Base-by-base conservation (phyloP, 2,113 vertebrate species). In the Pleuronectes platessa region DNA sequence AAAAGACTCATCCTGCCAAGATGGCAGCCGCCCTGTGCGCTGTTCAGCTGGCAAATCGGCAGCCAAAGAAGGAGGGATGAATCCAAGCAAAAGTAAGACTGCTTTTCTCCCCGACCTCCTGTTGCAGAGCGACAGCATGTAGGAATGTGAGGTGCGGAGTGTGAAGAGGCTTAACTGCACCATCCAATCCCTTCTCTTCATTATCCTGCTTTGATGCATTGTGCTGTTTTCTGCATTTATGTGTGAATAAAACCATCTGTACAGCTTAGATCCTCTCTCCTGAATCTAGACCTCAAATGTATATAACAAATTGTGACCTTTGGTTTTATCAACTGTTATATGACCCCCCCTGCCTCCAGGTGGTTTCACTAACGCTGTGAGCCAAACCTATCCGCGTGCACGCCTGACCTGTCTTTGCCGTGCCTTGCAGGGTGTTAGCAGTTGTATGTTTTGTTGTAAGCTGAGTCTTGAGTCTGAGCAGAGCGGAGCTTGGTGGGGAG, bases 1-100 rank as follows among this genome's bases (percentile, higher is more conserved):
- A 86, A 87, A 83, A 85, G 61, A 68, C 53, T 63, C 45, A 14
- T 24, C 62, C 68, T 83, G 86, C 88, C 90, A 90, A 90, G 80
- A 88, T 88, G 82, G 85, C 88, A 88, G 84, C 71, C 73, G 20
- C 80, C 81, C 75, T 81, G 58, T 87, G 79, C 66, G 61, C 75
- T 86, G 74, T 75, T 88, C 74, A 83, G 65, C 56, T 89, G 87
- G 78, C 54, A 42, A 14, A 55, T 3, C 3, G 74, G 75, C 73
- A 79, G 71, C 67, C 66, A 70, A 59, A 51, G 79, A 90, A 71
- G 77, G 66, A 87, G 74, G 73, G 72, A 78, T 72, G 76, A 79
- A 73, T 87, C 71, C 45, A 55, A 68, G 64, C 51, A 75, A 83
- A 82, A 77, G 71, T 83, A 80, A 73, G 54, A 79, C 61, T 68